A percentile compares a stretch with the other conserved stretches of the same genome.
Conservation (phyloP, 2,888 invertebrate species). For the Stegana nigrithorax region DNA sequence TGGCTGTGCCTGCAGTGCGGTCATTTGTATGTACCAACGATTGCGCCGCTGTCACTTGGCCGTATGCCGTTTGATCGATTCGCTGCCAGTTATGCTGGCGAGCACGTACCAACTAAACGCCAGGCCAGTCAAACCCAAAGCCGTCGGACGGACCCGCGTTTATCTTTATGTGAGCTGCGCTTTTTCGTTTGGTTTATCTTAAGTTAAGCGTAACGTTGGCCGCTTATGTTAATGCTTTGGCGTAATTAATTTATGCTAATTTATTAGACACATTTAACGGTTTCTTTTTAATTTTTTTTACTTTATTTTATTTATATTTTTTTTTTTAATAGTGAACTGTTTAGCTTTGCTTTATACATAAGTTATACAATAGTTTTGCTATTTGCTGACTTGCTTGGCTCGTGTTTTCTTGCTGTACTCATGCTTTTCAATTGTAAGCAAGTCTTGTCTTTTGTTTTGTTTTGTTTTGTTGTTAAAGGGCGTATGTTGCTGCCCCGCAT, state of each 20-base stretch:
- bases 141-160: too few species aligned
- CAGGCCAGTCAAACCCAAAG: too few species aligned
- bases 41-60: too few species aligned
- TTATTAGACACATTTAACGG: too few species aligned
- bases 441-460: background rate
- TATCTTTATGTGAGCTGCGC: background rate
- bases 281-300: background rate
- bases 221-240: background rate
- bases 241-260: conserved; percentile 5
- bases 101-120: too few species aligned
- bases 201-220: too few species aligned
- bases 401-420: background rate
- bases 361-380: too few species aligned
- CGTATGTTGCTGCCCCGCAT: background rate
- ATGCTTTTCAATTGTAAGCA: background rate
- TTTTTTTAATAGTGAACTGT: background rate
- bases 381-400: background rate
- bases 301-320: background rate
- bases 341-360: background rate
- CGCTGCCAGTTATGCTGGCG: too few species aligned
- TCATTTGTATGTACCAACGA: too few species aligned
- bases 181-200: background rate
- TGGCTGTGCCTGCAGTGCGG: too few species aligned
- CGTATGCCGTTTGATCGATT: too few species aligned
- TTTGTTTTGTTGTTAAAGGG: background rate